Percentiles rank a stretch among this genome's conserved stretches.
Evolutionary conservation across 30 jellyfish, hydroid and myxozoan genomes (phyloP).

Genomic region (Nemopilema nomurai): DNA sequence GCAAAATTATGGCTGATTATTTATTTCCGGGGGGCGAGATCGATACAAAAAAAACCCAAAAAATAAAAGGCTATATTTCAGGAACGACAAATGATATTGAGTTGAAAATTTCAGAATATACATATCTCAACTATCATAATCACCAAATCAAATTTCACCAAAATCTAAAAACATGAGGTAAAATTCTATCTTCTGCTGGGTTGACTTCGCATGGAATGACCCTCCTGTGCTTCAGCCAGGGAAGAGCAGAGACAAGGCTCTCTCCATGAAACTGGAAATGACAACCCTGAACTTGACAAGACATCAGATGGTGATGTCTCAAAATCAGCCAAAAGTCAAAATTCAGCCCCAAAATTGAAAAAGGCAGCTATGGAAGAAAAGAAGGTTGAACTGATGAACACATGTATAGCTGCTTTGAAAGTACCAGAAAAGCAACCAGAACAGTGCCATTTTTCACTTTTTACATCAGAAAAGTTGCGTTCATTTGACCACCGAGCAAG

Average conservation of each 20-base stretch:
- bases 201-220: too few relatives aligned
- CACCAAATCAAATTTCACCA: too few relatives aligned
- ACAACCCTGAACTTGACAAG: neutral
- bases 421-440: slow-evolving; percentile 15
- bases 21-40: too few relatives aligned
- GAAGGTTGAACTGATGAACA: slow-evolving; percentile 22
- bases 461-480: slow-evolving; percentile 4
- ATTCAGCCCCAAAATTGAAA: neutral
- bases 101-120: too few relatives aligned
- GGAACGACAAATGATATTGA: too few relatives aligned
- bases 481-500: slow-evolving; percentile 4
- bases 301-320: neutral
- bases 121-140: too few relatives aligned
- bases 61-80: too few relatives aligned
- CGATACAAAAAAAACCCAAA: too few relatives aligned
- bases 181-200: too few relatives aligned
- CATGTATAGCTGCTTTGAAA: slow-evolving; percentile 18
- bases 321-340: neutral
- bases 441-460: neutral
- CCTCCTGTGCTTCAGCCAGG: slow-evolving; percentile 45
- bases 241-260: slow-evolving; percentile 35
- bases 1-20: too few relatives aligned
- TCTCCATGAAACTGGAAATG: slow-evolving; percentile 1
- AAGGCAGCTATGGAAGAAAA: slow-evolving; percentile 23
- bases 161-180: too few relatives aligned